Conservation (phyloP, 2,797 vertebrate species). For the Sebastes taczanowskii region DNA sequence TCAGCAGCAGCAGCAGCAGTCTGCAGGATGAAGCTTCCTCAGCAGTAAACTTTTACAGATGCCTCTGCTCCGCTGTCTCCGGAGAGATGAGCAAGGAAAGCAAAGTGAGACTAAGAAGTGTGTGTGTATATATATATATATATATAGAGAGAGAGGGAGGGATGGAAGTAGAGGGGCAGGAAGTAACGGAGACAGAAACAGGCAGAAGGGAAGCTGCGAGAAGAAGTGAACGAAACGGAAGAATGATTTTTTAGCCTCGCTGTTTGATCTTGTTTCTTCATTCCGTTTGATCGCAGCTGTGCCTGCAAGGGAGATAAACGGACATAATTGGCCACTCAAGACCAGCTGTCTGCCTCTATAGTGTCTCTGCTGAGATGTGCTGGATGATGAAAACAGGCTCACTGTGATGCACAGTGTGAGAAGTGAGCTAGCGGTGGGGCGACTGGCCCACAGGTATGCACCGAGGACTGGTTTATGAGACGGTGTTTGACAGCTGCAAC, state of each 20-base stretch:
- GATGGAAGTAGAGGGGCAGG: conserved; percentile 51
- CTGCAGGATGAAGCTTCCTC: conserved; percentile 52
- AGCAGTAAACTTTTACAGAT: conserved; percentile 67
- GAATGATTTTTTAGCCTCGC: conserved; percentile 63
- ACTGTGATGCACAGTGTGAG: conserved; percentile 27
- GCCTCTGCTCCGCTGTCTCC: conserved; percentile 48
- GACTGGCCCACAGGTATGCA: conserved; percentile 47
- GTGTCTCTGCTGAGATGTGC: conserved; percentile 68
- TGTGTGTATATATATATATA: not conserved
- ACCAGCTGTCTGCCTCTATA: conserved; percentile 77
- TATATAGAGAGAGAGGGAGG: not conserved
- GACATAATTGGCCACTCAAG: conserved; percentile 83
- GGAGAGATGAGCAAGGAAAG: conserved; percentile 46
- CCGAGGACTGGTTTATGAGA: not conserved
- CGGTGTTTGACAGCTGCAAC: not conserved
- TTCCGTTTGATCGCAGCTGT: conserved; percentile 80
- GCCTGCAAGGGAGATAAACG: conserved; percentile 81
- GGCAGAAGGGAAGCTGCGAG: conserved; percentile 53
- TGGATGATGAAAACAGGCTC: conserved; percentile 65
- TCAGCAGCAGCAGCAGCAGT: conserved; percentile 25
- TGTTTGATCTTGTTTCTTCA: conserved; percentile 79
- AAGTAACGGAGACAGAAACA: conserved; percentile 52
- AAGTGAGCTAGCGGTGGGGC: conserved; percentile 14
- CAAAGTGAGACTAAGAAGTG: conserved; percentile 32
- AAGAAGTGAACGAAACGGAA: conserved; percentile 66